These are phyloP conservation scores for Canis aureus DNA, from an alignment of 2,113 vertebrate genomes.

Conservation along the genomic window DNA sequence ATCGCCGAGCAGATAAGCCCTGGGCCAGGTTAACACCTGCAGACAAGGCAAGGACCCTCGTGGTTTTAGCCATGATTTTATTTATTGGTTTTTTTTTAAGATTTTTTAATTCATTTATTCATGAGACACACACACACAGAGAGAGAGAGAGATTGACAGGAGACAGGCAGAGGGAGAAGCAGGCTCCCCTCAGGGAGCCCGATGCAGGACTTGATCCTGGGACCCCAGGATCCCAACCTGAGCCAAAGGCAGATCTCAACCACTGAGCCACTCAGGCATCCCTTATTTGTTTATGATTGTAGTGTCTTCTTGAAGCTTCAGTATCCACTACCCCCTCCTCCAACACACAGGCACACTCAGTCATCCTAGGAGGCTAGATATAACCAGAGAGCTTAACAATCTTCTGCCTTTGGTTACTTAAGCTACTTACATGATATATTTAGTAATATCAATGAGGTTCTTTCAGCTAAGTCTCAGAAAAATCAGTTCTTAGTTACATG, in stretches of 20 bases:
- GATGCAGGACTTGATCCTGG: too few relatives aligned
- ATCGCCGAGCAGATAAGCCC: conserved; percentile 97
- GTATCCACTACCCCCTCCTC: neutral
- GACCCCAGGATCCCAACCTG: too few relatives aligned
- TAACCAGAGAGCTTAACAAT: neutral
- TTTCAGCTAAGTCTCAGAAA: neutral
- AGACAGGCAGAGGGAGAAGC: too few relatives aligned
- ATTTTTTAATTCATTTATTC: too few relatives aligned
- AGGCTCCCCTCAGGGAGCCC: too few relatives aligned
- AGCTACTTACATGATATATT: neutral
- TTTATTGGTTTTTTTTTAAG: neutral
- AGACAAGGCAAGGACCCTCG: conserved; percentile 93
- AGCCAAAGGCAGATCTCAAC: too few relatives aligned
- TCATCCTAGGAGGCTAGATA: neutral
- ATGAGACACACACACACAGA: too few relatives aligned
- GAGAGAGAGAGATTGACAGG: too few relatives aligned
- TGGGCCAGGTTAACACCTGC: conserved; percentile 98
- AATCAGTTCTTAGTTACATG: neutral
- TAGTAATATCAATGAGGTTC: neutral
- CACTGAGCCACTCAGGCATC: too few relatives aligned
- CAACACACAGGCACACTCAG: too few relatives aligned
- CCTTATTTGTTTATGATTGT: neutral
- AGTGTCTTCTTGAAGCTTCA: neutral
- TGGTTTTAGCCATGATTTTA: conserved; percentile 1
- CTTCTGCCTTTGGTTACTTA: conserved; percentile 5